Percentiles rank a stretch among this genome's conserved stretches.
Evolutionary conservation across 2,888 invertebrate species (phyloP).

Genomic region (Elysia crispata): DNA sequence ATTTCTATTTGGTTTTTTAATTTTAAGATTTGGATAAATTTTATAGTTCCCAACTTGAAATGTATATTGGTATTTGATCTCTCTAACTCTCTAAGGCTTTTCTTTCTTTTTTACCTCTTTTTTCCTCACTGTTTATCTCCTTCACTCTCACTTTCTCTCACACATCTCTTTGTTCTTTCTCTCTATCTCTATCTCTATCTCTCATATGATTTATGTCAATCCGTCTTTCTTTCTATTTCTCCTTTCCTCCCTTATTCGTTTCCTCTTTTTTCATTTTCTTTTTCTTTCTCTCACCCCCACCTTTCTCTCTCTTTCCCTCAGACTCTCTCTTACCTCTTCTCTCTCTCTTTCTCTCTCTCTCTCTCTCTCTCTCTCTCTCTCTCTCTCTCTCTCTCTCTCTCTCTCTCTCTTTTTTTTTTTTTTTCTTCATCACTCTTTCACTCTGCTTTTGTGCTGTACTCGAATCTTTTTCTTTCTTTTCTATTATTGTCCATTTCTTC

Average conservation of each 20-base stretch:
- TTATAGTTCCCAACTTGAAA: no score
- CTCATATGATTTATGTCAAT: conserved; percentile 1
- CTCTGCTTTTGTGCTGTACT: background rate
- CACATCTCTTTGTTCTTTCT: background rate
- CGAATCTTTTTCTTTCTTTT: conserved; percentile 34
- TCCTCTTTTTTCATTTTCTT: background rate
- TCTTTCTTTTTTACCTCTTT: no score
- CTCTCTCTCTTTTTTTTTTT: background rate
- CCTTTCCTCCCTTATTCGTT: conserved; percentile 1
- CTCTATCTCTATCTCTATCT: conserved; percentile 11
- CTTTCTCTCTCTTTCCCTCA: background rate
- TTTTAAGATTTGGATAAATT: no score
- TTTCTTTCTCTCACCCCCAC: background rate
- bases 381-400: background rate
- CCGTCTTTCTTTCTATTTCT: conserved; percentile 14
- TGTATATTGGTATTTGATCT: no score
- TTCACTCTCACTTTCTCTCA: no score
- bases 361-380: no score
- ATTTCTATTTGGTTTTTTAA: no score
- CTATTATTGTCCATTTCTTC: conserved; percentile 35
- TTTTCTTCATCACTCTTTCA: background rate
- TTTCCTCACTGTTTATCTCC: no score
- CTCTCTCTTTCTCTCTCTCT: background rate
- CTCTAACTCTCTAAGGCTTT: no score
- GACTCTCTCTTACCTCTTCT: background rate